Percentiles rank a stretch among this genome's conserved stretches.
These are phyloP conservation scores for Rhea americana DNA, from an alignment of 2,113 vertebrate species.

Conservation along the genomic window DNA sequence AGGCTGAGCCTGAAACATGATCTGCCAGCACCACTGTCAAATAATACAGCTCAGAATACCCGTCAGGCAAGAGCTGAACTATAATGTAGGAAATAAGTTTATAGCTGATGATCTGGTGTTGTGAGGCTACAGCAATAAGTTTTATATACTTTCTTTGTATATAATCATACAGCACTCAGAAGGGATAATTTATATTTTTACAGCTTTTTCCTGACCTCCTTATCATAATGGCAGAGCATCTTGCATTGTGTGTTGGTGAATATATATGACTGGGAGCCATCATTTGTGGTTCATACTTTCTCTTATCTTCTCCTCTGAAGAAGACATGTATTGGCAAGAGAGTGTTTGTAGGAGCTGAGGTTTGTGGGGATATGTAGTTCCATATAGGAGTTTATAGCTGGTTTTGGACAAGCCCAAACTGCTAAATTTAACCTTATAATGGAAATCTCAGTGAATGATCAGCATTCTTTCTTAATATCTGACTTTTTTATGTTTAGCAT, in stretches of 20 bases:
- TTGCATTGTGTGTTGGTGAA: not conserved
- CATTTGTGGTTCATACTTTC: not conserved
- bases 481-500: not conserved
- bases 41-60: not conserved
- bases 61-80: no score
- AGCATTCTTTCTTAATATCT: not conserved
- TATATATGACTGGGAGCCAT: not conserved
- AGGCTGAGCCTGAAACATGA: not conserved
- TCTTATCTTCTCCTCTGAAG: not conserved
- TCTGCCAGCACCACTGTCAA: not conserved
- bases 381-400: not conserved
- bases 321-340: not conserved
- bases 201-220: not conserved
- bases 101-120: not conserved
- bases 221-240: not conserved
- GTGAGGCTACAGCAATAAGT: not conserved
- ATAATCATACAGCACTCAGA: not conserved
- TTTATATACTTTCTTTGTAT: not conserved
- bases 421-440: not conserved
- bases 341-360: not conserved
- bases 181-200: not conserved
- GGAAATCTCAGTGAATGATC: not conserved
- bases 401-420: not conserved
- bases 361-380: not conserved
- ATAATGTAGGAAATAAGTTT: not conserved